phyloP scores from a whole-genome alignment of 2,797 vertebrate species.

The Parambassis ranga region DNA sequence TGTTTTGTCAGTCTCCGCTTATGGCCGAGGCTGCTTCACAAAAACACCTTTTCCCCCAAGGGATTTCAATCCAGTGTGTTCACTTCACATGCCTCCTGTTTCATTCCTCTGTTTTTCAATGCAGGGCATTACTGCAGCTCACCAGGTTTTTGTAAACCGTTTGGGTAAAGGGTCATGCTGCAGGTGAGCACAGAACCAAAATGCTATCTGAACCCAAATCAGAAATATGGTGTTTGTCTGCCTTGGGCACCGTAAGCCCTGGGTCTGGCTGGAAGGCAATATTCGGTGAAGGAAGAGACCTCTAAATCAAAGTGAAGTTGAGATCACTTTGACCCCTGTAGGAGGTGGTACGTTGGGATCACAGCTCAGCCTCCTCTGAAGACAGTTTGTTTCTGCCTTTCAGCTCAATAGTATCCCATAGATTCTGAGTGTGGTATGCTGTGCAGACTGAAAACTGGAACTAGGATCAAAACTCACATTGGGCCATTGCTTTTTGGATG shows the following conservation, averaged over 20 bases:
- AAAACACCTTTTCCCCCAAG: constrained; percentile 14
- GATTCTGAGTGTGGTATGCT: neutral
- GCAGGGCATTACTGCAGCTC: neutral
- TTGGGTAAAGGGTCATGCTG: neutral
- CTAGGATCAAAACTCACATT: neutral
- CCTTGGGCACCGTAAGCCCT: constrained; percentile 16
- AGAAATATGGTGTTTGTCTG: neutral
- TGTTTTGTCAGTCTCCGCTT: constrained; percentile 48
- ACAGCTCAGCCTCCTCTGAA: constrained; percentile 12
- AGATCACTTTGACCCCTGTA: constrained; percentile 18
- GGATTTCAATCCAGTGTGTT: constrained; percentile 24
- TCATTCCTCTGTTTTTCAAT: neutral
- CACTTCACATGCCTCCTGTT: neutral
- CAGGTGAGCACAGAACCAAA: neutral
- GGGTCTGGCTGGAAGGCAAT: constrained; percentile 35
- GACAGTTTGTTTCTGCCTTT: constrained; percentile 12
- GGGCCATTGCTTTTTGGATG: constrained; percentile 8
- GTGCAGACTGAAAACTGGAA: neutral
- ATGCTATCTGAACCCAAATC: constrained; percentile 14
- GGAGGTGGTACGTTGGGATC: constrained; percentile 11
- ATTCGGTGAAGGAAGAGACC: constrained; percentile 18
- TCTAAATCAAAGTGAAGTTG: constrained; percentile 12
- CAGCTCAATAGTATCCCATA: constrained; percentile 14
- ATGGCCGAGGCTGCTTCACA: constrained; percentile 28
- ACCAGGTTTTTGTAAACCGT: neutral